Evolutionary conservation across 2,888 invertebrate genomes (phyloP), one percentile per base, ranked within the genome.

Genomic region (Steinernema hermaphroditum): DNA sequence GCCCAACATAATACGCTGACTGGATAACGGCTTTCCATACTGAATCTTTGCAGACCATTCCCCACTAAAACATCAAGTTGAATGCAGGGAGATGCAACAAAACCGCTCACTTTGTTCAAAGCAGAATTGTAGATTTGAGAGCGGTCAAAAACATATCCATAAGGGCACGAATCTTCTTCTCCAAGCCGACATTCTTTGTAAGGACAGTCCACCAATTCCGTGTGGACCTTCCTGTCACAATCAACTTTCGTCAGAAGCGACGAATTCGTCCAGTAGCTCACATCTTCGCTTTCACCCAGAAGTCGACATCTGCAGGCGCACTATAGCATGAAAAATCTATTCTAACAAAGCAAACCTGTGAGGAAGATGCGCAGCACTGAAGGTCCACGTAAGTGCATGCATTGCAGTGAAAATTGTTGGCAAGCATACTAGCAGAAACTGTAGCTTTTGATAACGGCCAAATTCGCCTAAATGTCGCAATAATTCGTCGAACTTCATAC

Each of bases 321-420:
- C n/a, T n/a, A n/a, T n/a, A n/a, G n/a, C 69, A 34, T 32, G 54
- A 27, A 74, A 71, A 68, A 73, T 43, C 29, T 72, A 27, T 43
- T 37, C 37, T 16, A 70, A 24, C 27, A 24, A 41, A 54, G 37
- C 24, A 54, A 0, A 83, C 81, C 83, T 77, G 75, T 83, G 80
- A 16, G 78, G 80, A n/a, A 82, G 77, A 34, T 82, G 78, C 2
- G 83, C 78, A 0, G 81, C 85, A 0, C 85, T 83, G 72, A 86
- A 86, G 0, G 86, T 86, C 86, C 86, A 86, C 14, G 82, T 80
- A n/a, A 87, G 74, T 1, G 84, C 83, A 75, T 87, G 86, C 83
- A 86, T 82, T 8, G 86, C 82, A 24, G 82, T 81, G 70, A 86
- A 77, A 29, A 86, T 81, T 4, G 85, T 83, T 0, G 86, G 86